Evolutionary conservation across 2,888 invertebrate species (phyloP), one percentile per base, ranked within the genome.

Genomic region (Drosophila pseudotakahashii): DNA sequence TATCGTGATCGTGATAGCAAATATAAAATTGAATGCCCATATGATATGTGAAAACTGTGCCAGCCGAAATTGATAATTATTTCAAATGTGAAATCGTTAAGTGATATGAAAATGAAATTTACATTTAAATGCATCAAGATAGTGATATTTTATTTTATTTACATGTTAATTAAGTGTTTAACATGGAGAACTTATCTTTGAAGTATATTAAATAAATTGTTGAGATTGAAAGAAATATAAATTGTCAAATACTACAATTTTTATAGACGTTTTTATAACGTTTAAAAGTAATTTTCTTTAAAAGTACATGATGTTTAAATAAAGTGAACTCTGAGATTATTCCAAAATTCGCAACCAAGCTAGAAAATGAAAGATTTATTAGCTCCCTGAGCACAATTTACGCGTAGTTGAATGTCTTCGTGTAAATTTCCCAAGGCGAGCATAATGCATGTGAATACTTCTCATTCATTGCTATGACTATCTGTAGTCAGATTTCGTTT

Each of bases 1-100:
- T 54, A 66, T 79, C 77, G 81, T 78, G 87, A 78, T 77, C 81
- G 67, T 66, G 69, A 77, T 79, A 85, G 77, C 76, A 69, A 47
- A 74, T 72, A 75, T 75, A 73, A 74, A 69, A 72, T 61, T 44
- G 39, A 44, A 72, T 64, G 39, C 68, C 61, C 61, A 60, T 77
- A 44, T 52, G 63, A 51, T 37, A 16, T 2, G 51, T 51, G 66
- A 14, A 52, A 52, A 52, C 37, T 66, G 66, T 66, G 67, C 53
- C 66, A 66, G n/a, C 66, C 6, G 11, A 34, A 37, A 51, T 41
- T 34, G 45, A 59, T 45, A 50, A 59, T 50, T 53, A 37, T 34
- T 34, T 16, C 7, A 13, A 69, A 42, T 23, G 11, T 34, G 39
- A 30, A 41, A 64, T 47, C 34, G 63, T 45, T 32, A 48, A 69